A percentile compares a stretch with the other conserved stretches of the same genome.
Conservation (phyloP, 2,113 vertebrate species). For the Rallus limicola region DNA sequence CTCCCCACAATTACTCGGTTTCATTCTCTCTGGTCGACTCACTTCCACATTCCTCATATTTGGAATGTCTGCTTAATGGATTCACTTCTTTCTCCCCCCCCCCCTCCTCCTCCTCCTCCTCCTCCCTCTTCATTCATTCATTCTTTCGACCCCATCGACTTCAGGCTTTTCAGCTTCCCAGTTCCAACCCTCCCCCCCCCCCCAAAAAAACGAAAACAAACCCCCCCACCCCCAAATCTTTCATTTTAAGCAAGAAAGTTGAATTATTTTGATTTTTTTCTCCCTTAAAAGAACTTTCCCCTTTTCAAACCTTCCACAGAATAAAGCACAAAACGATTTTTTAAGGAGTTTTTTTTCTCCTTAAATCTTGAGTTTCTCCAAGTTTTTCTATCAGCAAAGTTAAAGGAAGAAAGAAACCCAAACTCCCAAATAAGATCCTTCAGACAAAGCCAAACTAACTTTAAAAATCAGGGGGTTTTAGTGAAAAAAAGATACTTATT, state of each 20-base stretch:
- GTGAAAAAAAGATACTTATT: not conserved
- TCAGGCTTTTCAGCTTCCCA: constrained; percentile 41
- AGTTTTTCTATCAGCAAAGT: not conserved
- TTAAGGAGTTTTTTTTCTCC: not conserved
- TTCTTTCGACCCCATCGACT: constrained; percentile 5
- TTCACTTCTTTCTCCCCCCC: constrained; percentile 27
- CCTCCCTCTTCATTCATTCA: constrained; percentile 28
- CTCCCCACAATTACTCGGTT: not conserved
- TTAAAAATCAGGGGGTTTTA: fast-evolving
- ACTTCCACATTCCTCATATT: constrained; percentile 54
- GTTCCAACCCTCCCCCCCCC: not conserved
- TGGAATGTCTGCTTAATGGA: constrained; percentile 63
- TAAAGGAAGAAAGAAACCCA: not conserved
- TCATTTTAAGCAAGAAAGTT: not conserved
- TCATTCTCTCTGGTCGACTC: constrained; percentile 54
- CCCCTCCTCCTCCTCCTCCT: not conserved
- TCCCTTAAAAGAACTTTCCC: not conserved
- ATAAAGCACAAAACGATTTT: not conserved
- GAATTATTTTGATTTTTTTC: not conserved
- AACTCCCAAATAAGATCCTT: not conserved
- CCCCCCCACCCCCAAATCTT: not conserved
- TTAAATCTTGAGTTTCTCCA: not conserved
- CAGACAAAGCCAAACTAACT: not conserved
- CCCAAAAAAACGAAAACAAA: too few species aligned
- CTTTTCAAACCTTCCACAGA: not conserved